Percentiles rank a stretch among this genome's conserved stretches.
These are phyloP conservation scores for Apis florea DNA, from an alignment of 1,140 invertebrate species.

Conservation along the genomic window DNA sequence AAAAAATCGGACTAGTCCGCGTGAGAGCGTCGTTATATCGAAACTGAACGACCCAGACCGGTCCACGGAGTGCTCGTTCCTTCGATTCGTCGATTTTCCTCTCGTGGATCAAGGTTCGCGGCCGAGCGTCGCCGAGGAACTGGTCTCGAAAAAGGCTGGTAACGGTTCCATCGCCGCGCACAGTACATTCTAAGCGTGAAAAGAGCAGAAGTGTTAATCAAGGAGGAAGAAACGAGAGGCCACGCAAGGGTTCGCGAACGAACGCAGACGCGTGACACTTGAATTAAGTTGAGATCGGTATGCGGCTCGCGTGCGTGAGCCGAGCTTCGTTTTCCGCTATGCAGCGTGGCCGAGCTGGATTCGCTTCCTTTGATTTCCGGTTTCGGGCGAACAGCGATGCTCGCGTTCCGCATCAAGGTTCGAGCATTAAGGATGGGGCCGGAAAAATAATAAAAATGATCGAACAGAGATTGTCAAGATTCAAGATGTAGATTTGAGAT, in stretches of 20 bases:
- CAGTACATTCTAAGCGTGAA: conserved; percentile 45
- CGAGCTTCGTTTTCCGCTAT: conserved; percentile 35
- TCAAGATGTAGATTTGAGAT: too few relatives aligned
- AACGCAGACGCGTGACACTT: conserved; percentile 41
- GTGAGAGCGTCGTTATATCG: neutral
- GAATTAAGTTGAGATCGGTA: conserved; percentile 47
- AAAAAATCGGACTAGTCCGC: neutral
- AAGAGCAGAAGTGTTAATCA: conserved; percentile 15
- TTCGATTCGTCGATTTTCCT: conserved; percentile 28
- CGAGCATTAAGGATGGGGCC: too few relatives aligned
- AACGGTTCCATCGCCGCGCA: conserved; percentile 70
- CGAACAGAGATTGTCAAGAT: too few relatives aligned
- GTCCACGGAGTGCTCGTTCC: neutral
- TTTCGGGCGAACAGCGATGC: neutral
- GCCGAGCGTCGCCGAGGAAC: conserved; percentile 66
- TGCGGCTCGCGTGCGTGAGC: conserved; percentile 42
- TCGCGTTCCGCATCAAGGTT: too few relatives aligned
- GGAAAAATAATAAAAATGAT: too few relatives aligned
- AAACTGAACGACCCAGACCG: conserved; percentile 20
- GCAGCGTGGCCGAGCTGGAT: neutral
- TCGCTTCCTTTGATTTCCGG: neutral
- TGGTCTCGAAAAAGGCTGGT: conserved; percentile 71
- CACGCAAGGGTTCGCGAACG: neutral
- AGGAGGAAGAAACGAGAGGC: conserved; percentile 22
- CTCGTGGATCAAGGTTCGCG: conserved; percentile 59